Base-by-base conservation (phyloP, 1,140 invertebrate genomes). In the Calosoma granatense region DNA sequence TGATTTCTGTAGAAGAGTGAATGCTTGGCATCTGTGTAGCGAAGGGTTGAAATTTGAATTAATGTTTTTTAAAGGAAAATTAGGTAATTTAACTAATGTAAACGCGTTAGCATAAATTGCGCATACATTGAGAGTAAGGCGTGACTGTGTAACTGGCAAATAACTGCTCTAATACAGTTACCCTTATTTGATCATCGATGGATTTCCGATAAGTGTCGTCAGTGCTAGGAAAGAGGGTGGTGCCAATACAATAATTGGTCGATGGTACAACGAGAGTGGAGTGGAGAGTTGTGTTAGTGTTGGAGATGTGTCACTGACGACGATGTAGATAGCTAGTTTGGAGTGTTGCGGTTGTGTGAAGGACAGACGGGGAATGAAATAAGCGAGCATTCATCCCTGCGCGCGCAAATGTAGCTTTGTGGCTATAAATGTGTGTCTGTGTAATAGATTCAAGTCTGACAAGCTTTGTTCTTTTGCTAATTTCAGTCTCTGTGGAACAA, bases 381-480 rank as follows among this genome's bases (percentile, higher is more conserved):
- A 36, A 36, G 26, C 26, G n/a, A n/a, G n/a, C n/a, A n/a, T n/a
- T n/a, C n/a, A n/a, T n/a, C n/a, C n/a, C n/a, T 6, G 6, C 26
- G 26, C 26, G 26, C 26, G 6, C 26, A 36, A 9, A 36, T 36
- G 15, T 47, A 47, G 41, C 41, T 47, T 47, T 47, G 41, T 47
- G 41, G 17, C 41, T 47, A 47, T 17, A 47, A 47, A 47, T 17
- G 17, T 17, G 26, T 30, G 6, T 47, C 41, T 17, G 41, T 17
- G 41, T 17, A 47, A 47, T 47, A 47, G 41, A 47, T 47, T 47
- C 17, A 9, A 17, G 9, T 47, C 41, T 47, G 41, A 47, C 41
- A 47, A 47, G 41, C 41, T 47, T 47, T 47, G 41, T 47, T 47
- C 41, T 47, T 47, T 47, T 17, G 17, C 41, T 47, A 47, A 47